Evolutionary conservation across 2,888 invertebrate species (phyloP).

Genomic region (Allygus modestus): DNA sequence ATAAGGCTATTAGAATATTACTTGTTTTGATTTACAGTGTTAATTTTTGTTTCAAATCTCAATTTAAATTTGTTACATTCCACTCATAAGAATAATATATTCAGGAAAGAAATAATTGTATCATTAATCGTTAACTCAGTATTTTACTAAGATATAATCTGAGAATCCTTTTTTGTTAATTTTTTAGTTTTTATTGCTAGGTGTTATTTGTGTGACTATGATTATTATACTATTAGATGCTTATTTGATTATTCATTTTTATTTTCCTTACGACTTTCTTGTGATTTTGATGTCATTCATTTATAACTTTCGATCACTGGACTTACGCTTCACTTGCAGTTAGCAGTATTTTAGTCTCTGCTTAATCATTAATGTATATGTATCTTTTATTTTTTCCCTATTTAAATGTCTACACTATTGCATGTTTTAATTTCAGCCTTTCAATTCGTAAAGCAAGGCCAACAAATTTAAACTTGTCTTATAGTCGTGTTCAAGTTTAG

Average conservation of each 20-base stretch:
- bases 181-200: too few species aligned
- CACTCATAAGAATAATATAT: too few species aligned
- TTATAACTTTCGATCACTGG: conserved; percentile 30
- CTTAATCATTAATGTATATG: conserved; percentile 28
- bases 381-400: conserved; percentile 13
- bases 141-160: too few species aligned
- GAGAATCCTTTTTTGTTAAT: too few species aligned
- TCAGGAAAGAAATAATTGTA: too few species aligned
- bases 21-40: neutral
- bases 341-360: conserved; percentile 18
- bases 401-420: conserved; percentile 7
- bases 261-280: neutral
- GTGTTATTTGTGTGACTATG: too few species aligned
- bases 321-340: neutral
- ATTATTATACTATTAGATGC: conserved; percentile 2
- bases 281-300: neutral
- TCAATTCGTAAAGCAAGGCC: conserved; percentile 13
- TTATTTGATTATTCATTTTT: neutral
- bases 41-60: neutral
- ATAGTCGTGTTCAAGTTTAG: too few species aligned
- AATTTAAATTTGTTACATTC: too few species aligned
- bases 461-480: too few species aligned
- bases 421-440: conserved; percentile 35
- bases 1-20: neutral
- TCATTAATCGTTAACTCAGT: too few species aligned